These are phyloP conservation scores for Psittacula cyanocephala DNA, from an alignment of 2,113 vertebrate genomes.

Conservation along the genomic window DNA sequence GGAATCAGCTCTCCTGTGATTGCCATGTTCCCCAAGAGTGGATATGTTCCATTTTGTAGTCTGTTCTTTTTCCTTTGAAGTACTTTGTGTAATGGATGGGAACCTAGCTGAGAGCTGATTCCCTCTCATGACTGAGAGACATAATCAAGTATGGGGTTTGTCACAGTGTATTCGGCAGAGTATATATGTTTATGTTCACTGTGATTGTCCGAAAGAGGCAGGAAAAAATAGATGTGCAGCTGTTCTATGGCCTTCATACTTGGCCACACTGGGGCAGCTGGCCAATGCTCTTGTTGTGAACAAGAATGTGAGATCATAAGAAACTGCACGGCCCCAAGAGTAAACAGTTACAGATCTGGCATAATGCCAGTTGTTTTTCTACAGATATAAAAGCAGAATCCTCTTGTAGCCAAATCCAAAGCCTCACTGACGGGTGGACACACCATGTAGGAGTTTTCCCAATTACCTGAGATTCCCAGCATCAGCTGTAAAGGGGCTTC, in stretches of 20 bases:
- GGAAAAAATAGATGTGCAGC: not conserved
- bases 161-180: not conserved
- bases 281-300: not conserved
- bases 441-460: not conserved
- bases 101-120: not conserved
- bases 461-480: not conserved
- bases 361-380: not conserved
- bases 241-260: not conserved
- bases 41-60: not conserved
- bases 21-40: not conserved
- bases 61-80: not conserved
- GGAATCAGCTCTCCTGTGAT: not conserved
- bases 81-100: not conserved
- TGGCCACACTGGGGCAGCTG: not conserved
- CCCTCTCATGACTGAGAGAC: not conserved
- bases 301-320: not conserved
- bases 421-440: not conserved
- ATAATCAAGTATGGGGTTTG: not conserved
- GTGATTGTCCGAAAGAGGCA: not conserved
- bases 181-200: not conserved
- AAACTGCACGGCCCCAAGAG: not conserved
- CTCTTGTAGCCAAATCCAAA: not conserved
- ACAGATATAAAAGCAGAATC: not conserved
- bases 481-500: not conserved
- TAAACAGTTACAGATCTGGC: not conserved